Evolutionary conservation across 2,797 vertebrate genomes (phyloP).

Genomic region (Myotis findleyi): DNA sequence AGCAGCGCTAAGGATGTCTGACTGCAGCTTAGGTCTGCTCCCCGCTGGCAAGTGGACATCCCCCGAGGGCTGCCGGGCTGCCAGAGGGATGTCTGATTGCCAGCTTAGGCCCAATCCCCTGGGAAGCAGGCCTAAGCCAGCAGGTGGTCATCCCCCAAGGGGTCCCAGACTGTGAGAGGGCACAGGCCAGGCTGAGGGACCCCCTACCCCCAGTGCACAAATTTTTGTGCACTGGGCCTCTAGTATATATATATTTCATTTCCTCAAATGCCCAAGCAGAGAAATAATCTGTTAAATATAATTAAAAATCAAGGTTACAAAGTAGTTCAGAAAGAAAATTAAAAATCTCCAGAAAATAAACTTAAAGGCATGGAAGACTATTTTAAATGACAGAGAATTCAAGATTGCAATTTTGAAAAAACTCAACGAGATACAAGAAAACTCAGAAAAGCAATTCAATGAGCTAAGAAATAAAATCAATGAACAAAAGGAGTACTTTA

Average conservation of each 20-base stretch:
- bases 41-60: too few relatives aligned
- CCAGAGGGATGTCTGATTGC: too few relatives aligned
- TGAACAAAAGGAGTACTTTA: background rate
- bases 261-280: background rate
- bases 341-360: background rate
- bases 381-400: background rate
- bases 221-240: too few relatives aligned
- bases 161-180: too few relatives aligned
- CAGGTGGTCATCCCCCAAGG: too few relatives aligned
- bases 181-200: too few relatives aligned
- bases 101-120: too few relatives aligned
- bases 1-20: too few relatives aligned
- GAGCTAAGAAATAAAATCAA: background rate
- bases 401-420: background rate
- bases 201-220: too few relatives aligned
- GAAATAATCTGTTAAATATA: background rate
- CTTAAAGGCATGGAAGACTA: background rate
- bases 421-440: background rate
- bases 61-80: too few relatives aligned
- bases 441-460: background rate
- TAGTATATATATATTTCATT: background rate
- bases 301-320: background rate
- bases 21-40: too few relatives aligned
- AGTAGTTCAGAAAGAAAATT: background rate
- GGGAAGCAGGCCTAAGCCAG: too few relatives aligned